phyloP scores from a whole-genome alignment of 1,140 invertebrate species.

The Acromyrmex charruanus region DNA sequence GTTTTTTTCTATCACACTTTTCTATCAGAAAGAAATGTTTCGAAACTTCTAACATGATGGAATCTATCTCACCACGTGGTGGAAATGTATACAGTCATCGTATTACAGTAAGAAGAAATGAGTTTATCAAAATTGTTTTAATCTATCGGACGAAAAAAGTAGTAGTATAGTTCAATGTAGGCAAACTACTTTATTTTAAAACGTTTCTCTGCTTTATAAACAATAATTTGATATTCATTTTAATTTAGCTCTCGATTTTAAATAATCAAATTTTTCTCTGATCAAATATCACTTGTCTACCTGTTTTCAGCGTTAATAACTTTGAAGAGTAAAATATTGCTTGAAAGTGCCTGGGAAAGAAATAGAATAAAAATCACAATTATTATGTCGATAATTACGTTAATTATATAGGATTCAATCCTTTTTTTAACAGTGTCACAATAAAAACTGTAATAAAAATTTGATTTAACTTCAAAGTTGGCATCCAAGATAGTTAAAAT shows the following conservation, averaged over 20 bases:
- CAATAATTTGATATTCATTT: no score
- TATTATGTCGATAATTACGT: neutral
- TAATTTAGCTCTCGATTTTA: neutral
- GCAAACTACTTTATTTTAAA: neutral
- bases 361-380: neutral
- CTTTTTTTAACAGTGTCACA: neutral
- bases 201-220: neutral
- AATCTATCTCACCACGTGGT: neutral
- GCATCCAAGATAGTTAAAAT: conserved; percentile 11
- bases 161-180: neutral
- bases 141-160: neutral
- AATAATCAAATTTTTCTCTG: neutral
- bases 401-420: neutral
- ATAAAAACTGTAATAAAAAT: neutral
- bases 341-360: neutral
- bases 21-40: neutral
- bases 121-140: neutral
- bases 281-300: neutral
- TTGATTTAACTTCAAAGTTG: neutral
- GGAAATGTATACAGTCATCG: neutral
- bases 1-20: neutral
- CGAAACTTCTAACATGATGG: neutral
- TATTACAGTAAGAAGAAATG: neutral
- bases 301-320: no score
- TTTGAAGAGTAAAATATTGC: neutral